A percentile compares a stretch with the other conserved stretches of the same genome.
Conservation (phyloP, 2,888 invertebrate genomes). For the Leuctra nigra region DNA sequence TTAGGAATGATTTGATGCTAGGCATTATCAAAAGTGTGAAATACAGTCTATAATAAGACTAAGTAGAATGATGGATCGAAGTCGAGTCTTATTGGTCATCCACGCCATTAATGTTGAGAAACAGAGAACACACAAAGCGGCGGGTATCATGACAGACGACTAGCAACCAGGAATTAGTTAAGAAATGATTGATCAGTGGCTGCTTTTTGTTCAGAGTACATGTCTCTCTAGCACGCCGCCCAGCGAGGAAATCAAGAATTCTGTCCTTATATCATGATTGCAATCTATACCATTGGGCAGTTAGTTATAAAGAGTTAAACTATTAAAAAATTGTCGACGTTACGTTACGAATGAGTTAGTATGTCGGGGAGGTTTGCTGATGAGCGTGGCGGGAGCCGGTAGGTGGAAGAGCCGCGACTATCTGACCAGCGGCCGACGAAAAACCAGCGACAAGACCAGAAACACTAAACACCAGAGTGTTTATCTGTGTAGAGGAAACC, state of each 20-base stretch:
- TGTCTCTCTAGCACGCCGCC: background rate
- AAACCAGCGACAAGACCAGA: background rate
- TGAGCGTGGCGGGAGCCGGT: background rate
- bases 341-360: background rate
- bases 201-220: background rate
- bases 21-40: conserved; percentile 6
- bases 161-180: conserved; percentile 13
- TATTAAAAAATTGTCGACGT: background rate
- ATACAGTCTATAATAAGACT: background rate
- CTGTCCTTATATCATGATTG: conserved; percentile 14
- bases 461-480: no score
- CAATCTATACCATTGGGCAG: conserved; percentile 9
- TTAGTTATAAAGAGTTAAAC: background rate
- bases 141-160: conserved; percentile 12
- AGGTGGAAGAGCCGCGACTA: no score
- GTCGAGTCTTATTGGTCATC: background rate
- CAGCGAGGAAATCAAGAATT: conserved; percentile 16
- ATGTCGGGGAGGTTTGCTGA: background rate
- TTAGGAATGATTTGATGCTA: background rate
- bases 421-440: background rate
- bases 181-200: conserved; percentile 17
- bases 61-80: conserved; percentile 4
- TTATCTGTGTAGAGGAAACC: no score
- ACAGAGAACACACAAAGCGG: conserved; percentile 9
- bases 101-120: background rate